Conservation (phyloP, 2,797 vertebrate species). For the Tolypeutes matacus region DNA sequence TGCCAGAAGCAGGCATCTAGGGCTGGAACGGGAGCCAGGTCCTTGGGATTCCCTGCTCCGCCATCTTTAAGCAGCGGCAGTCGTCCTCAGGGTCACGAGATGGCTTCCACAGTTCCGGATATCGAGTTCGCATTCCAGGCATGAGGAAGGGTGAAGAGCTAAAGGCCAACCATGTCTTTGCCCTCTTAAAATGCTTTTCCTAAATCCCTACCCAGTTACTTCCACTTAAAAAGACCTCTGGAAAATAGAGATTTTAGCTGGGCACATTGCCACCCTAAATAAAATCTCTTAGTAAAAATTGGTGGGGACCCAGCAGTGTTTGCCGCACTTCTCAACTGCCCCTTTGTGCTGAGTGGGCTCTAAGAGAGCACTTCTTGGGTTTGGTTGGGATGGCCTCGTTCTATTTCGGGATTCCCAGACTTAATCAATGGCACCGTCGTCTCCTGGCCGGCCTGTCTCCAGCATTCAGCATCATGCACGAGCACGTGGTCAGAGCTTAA, state of each 20-base stretch:
- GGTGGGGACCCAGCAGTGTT: fast-evolving
- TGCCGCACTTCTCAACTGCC: too few species aligned
- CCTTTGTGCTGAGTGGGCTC: background rate
- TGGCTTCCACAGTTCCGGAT: fast-evolving
- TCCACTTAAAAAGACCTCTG: background rate
- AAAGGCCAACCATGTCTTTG: background rate
- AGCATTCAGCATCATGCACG: fast-evolving
- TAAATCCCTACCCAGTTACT: background rate
- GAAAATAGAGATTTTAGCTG: background rate
- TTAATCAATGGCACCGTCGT: too few species aligned
- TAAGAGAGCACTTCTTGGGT: fast-evolving
- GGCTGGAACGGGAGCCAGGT: background rate
- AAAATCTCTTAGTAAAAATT: background rate
- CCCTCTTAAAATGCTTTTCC: background rate
- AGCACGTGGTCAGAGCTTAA: fast-evolving
- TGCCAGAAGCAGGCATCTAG: fast-evolving
- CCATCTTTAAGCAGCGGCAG: fast-evolving
- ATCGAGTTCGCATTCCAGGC: background rate
- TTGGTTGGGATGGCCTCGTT: background rate
- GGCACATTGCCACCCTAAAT: background rate
- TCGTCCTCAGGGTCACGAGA: fast-evolving
- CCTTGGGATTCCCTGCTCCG: background rate
- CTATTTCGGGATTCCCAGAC: background rate
- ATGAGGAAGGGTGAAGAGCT: fast-evolving
- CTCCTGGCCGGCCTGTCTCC: background rate